A percentile compares a stretch with the other conserved stretches of the same genome.
phyloP scores from a whole-genome alignment of 1,140 invertebrate genomes.

The Ceratitis capitata region DNA sequence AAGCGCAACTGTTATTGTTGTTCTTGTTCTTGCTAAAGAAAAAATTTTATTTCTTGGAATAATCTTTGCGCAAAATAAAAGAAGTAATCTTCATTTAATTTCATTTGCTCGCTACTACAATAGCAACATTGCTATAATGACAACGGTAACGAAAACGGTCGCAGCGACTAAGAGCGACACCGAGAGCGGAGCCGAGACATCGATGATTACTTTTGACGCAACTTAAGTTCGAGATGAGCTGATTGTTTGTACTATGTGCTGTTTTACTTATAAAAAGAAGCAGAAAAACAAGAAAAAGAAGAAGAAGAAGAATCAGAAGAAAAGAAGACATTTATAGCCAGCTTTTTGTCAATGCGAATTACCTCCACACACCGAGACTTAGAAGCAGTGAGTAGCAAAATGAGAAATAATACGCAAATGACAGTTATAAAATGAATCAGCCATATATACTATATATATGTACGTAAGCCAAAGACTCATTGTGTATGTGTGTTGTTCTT shows the following conservation, averaged over 20 bases:
- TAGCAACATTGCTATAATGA: not conserved
- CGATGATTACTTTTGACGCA: not conserved
- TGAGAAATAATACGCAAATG: constrained; percentile 7
- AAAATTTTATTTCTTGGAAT: constrained; percentile 8
- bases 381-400: not conserved
- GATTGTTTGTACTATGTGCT: too few relatives aligned
- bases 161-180: not conserved
- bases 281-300: too few relatives aligned
- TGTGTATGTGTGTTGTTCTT: not conserved
- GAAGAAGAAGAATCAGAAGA: too few relatives aligned
- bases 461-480: too few relatives aligned
- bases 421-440: not conserved
- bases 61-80: not conserved
- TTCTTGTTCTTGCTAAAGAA: not conserved
- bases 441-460: not conserved
- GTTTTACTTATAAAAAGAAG: too few relatives aligned
- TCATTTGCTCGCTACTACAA: not conserved
- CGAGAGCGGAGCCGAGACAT: not conserved
- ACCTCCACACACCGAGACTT: not conserved
- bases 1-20: not conserved
- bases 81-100: constrained; percentile 11
- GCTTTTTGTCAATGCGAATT: not conserved
- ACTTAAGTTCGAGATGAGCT: not conserved
- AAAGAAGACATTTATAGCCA: not conserved
- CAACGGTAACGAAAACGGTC: not conserved